These are phyloP conservation scores for Colius striatus DNA, from an alignment of 2,113 vertebrate genomes.

Conservation along the genomic window DNA sequence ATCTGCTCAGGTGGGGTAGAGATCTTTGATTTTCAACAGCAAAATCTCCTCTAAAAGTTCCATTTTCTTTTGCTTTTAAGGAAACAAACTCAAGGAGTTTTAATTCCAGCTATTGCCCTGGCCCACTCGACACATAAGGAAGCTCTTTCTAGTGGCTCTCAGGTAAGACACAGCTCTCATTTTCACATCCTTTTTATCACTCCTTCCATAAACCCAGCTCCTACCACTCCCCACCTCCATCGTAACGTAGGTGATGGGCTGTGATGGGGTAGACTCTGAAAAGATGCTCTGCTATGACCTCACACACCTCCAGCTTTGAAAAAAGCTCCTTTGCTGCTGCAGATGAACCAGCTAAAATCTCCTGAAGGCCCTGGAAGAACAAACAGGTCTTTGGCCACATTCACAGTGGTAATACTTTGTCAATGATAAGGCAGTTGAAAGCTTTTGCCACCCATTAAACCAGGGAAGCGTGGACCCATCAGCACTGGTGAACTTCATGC, in stretches of 20 bases:
- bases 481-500: not conserved
- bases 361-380: not conserved
- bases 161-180: not conserved
- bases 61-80: constrained; percentile 32
- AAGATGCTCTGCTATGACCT: not conserved
- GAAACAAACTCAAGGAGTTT: not conserved
- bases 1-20: not conserved
- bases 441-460: not conserved
- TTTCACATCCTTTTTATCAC: not conserved
- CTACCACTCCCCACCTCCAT: not conserved
- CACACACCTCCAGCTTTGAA: not conserved
- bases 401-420: not conserved
- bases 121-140: not conserved
- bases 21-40: not conserved
- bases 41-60: not conserved
- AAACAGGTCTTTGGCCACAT: not conserved
- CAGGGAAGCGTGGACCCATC: not conserved
- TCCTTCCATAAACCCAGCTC: not conserved
- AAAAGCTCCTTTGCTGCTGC: not conserved
- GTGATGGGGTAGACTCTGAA: not conserved
- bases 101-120: not conserved
- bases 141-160: not conserved
- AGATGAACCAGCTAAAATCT: not conserved
- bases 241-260: not conserved
- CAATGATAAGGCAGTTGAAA: not conserved